Conservation (phyloP, 2,113 vertebrate genomes). For the Thalassarche chlororhynchos region DNA sequence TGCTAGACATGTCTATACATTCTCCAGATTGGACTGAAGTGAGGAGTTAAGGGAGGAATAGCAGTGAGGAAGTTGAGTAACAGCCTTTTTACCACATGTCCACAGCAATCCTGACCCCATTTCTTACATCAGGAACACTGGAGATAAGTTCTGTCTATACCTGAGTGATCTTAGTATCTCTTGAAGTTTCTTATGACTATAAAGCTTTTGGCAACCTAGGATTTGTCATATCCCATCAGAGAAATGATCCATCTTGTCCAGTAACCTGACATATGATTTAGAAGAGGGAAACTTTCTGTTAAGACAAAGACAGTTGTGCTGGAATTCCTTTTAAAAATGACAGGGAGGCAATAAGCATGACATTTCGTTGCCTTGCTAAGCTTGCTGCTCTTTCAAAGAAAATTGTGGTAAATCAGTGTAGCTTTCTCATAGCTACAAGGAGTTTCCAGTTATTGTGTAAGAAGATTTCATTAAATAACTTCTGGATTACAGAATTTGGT, state of each 20-base stretch:
- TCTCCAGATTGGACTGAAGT: neutral
- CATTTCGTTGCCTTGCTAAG: neutral
- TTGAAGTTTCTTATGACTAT: neutral
- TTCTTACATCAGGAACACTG: neutral
- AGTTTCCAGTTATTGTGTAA: neutral
- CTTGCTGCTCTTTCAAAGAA: neutral
- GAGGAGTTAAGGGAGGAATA: neutral
- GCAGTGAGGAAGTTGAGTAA: neutral
- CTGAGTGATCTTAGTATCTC: neutral
- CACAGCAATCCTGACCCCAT: neutral
- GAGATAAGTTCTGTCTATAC: neutral
- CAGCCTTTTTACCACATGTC: neutral
- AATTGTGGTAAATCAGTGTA: neutral
- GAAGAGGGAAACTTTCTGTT: neutral
- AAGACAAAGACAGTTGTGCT: neutral
- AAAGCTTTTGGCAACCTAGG: neutral
- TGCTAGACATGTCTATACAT: neutral
- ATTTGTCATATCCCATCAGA: neutral
- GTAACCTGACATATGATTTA: neutral
- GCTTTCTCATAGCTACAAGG: neutral
- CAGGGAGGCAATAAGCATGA: neutral
- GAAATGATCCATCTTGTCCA: neutral
- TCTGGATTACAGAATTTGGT: neutral
- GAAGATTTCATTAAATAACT: neutral
- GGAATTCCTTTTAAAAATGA: neutral